Evolutionary conservation across 2,113 vertebrate species (phyloP).

Genomic region (Bambusicola thoracicus): DNA sequence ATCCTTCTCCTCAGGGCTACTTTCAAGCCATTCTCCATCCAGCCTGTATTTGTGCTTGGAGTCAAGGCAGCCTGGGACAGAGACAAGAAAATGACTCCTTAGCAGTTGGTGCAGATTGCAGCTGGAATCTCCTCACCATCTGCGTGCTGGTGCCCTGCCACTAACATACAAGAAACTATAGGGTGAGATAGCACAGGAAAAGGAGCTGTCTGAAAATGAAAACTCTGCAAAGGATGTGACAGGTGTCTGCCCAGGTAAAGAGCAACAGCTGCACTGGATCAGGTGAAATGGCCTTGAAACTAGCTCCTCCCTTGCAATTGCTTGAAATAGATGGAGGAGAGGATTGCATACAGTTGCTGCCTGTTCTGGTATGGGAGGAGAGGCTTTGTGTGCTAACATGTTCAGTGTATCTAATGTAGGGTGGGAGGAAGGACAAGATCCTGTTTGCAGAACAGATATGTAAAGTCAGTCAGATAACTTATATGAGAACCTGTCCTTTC

Average conservation of each 20-base stretch:
- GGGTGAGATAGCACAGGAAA: neutral
- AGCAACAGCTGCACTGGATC: neutral
- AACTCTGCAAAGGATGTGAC: neutral
- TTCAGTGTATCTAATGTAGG: neutral
- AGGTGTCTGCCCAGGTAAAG: neutral
- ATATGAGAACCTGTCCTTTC: neutral
- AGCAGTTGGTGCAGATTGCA: neutral
- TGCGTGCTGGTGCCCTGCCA: neutral
- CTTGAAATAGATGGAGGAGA: neutral
- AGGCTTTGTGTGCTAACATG: accelerated
- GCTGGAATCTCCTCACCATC: accelerated
- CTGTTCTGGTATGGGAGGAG: neutral
- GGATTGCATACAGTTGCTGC: neutral
- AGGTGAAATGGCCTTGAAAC: neutral
- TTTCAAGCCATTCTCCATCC: no score
- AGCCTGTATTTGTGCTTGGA: no score
- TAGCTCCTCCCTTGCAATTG: neutral
- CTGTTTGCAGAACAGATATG: neutral
- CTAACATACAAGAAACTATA: neutral
- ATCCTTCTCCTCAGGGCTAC: no score
- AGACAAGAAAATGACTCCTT: neutral
- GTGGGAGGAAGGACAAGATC: neutral
- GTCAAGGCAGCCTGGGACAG: neutral
- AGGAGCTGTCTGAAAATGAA: neutral
- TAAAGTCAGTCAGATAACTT: neutral